Evolutionary conservation across 2,113 vertebrate species (phyloP).

Genomic region (Panthera uncia): DNA sequence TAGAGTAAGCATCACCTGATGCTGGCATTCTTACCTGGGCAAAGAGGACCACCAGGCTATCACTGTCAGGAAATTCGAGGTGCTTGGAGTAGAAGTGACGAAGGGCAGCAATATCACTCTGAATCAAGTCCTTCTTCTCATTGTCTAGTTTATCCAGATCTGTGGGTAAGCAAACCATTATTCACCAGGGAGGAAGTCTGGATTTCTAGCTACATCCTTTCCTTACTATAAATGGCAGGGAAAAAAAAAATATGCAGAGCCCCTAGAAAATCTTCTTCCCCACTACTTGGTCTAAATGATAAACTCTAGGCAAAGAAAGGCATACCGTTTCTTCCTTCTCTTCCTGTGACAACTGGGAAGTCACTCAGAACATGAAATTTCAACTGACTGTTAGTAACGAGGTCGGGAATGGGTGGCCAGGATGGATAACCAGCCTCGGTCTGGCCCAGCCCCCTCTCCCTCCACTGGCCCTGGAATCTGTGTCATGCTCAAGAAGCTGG

Average conservation of each 20-base stretch:
- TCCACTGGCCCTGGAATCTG: not conserved
- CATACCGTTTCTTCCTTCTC: slow-evolving; percentile 22
- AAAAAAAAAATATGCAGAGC: not conserved
- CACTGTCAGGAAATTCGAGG: slow-evolving; percentile 90
- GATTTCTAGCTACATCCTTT: not conserved
- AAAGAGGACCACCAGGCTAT: slow-evolving; percentile 90
- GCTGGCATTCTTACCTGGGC: slow-evolving; percentile 90
- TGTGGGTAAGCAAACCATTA: slow-evolving; percentile 77
- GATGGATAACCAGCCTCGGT: slow-evolving; percentile 59
- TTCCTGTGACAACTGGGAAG: slow-evolving; percentile 68
- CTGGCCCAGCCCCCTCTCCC: no score
- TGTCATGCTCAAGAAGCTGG: slow-evolving; percentile 72
- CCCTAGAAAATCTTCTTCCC: not conserved
- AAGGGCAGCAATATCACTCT: slow-evolving; percentile 92
- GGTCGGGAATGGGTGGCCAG: slow-evolving; percentile 73
- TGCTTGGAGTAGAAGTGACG: slow-evolving; percentile 96
- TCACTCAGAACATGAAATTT: slow-evolving; percentile 60
- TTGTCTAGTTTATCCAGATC: slow-evolving; percentile 95
- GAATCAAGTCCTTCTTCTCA: slow-evolving; percentile 91
- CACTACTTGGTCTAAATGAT: not conserved
- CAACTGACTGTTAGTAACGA: slow-evolving; percentile 50
- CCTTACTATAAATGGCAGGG: not conserved
- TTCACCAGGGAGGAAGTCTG: slow-evolving; percentile 39
- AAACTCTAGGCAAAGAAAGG: slow-evolving; percentile 31
- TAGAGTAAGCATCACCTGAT: not conserved